phyloP scores from a whole-genome alignment of 2,888 invertebrate genomes.

The Phrixothrix hirtus region DNA sequence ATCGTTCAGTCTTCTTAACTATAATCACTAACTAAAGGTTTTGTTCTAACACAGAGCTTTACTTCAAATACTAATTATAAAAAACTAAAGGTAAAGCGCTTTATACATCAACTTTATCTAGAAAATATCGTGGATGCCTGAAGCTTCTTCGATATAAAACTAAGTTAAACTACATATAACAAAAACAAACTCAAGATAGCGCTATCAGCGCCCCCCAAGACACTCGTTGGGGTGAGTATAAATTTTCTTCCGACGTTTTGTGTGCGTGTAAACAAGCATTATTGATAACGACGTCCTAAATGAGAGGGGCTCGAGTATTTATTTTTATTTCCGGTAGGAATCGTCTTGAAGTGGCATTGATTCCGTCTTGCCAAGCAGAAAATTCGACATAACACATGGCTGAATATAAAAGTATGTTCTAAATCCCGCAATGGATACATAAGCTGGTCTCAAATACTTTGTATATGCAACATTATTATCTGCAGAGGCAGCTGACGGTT shows the following conservation, averaged over 20 bases:
- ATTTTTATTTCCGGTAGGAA: slow-evolving; percentile 8
- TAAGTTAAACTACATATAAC: too few relatives aligned
- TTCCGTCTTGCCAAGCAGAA: slow-evolving; percentile 11
- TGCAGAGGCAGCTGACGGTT: neutral
- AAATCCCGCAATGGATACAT: slow-evolving; percentile 1
- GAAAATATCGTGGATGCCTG: too few relatives aligned
- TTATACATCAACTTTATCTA: too few relatives aligned
- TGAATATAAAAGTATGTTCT: slow-evolving; percentile 4
- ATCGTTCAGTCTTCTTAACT: slow-evolving; percentile 18
- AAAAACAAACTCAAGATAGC: too few relatives aligned
- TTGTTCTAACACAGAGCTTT: slow-evolving; percentile 5
- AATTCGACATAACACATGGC: slow-evolving; percentile 3
- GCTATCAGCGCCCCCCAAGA: too few relatives aligned
- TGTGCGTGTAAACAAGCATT: too few relatives aligned
- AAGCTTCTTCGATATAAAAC: too few relatives aligned
- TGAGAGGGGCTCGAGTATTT: neutral
- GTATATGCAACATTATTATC: slow-evolving; percentile 3
- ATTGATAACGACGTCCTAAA: too few relatives aligned
- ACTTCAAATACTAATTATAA: neutral
- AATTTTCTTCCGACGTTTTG: too few relatives aligned
- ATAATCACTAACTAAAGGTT: slow-evolving; percentile 24
- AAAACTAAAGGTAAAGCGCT: too few relatives aligned
- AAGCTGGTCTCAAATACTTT: neutral
- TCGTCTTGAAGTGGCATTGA: slow-evolving; percentile 14
- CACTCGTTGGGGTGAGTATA: too few relatives aligned